phyloP scores from a whole-genome alignment of 2,113 vertebrate species.

The Osmerus mordax region DNA sequence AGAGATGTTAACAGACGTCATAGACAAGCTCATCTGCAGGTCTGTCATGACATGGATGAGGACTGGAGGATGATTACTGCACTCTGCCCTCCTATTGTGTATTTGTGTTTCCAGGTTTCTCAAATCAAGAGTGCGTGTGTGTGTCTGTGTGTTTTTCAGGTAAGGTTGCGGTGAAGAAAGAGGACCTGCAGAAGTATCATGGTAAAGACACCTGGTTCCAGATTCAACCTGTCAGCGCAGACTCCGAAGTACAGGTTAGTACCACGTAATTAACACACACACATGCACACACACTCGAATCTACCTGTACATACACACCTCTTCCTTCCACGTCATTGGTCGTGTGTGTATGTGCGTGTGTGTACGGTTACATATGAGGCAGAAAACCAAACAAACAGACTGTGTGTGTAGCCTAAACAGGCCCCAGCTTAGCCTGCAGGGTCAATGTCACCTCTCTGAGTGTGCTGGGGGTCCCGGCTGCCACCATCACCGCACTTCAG shows the following conservation, averaged over 20 bases:
- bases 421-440: conserved; percentile 31
- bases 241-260: conserved; percentile 97
- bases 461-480: conserved; percentile 4
- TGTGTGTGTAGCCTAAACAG: conserved; percentile 62
- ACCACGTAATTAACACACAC: conserved; percentile 13
- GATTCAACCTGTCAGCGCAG: conserved; percentile 92
- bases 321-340: background rate
- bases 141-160: conserved; percentile 65
- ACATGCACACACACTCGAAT: background rate
- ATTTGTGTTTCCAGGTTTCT: background rate
- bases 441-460: conserved; percentile 39
- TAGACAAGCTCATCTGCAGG: too few species aligned
- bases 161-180: conserved; percentile 95
- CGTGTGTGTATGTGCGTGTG: conserved; percentile 14
- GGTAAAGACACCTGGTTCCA: conserved; percentile 99
- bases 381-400: conserved; percentile 58
- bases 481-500: too few species aligned
- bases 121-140: conserved; percentile 18
- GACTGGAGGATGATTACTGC: too few species aligned
- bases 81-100: too few species aligned
- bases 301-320: background rate
- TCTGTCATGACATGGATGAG: too few species aligned
- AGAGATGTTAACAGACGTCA: too few species aligned
- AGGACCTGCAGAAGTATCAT: conserved; percentile 95
- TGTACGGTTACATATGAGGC: conserved; percentile 29